These are phyloP conservation scores for Adoxophyes honmai DNA, from an alignment of 1,140 invertebrate genomes.

Conservation along the genomic window DNA sequence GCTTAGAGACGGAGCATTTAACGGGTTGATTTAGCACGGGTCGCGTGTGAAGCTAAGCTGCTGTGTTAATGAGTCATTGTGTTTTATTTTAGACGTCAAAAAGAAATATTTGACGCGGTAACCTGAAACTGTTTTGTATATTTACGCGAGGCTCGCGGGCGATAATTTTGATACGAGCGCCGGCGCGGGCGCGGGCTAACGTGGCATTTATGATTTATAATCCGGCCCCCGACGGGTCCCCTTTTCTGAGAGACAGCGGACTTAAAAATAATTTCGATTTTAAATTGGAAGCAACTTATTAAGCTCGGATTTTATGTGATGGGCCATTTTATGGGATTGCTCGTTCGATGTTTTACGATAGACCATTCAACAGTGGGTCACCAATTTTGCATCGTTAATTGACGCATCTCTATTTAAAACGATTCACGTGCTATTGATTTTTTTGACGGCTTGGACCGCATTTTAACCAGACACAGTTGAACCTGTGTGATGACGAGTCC, in stretches of 20 bases:
- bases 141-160: slow-evolving; percentile 54
- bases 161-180: slow-evolving; percentile 66
- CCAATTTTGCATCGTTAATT: no score
- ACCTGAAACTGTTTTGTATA: slow-evolving; percentile 71
- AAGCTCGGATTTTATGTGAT: slow-evolving; percentile 50
- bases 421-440: no score
- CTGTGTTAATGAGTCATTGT: background rate
- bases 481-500: no score
- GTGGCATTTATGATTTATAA: slow-evolving; percentile 74
- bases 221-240: slow-evolving; percentile 60
- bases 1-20: no score
- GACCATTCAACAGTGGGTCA: slow-evolving; percentile 10
- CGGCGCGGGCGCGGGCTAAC: slow-evolving; percentile 48
- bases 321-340: slow-evolving; percentile 40
- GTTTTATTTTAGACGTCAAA: slow-evolving; percentile 25
- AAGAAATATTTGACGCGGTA: slow-evolving; percentile 65
- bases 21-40: no score
- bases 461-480: no score
- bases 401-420: no score
- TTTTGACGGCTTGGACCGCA: no score
- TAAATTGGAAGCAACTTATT: slow-evolving; percentile 69
- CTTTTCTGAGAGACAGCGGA: slow-evolving; percentile 59
- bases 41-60: background rate
- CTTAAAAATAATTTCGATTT: slow-evolving; percentile 68
- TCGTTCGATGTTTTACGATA: slow-evolving; percentile 4